Evolutionary conservation across 2,797 vertebrate species (phyloP).

Genomic region (Babyrousa celebensis): DNA sequence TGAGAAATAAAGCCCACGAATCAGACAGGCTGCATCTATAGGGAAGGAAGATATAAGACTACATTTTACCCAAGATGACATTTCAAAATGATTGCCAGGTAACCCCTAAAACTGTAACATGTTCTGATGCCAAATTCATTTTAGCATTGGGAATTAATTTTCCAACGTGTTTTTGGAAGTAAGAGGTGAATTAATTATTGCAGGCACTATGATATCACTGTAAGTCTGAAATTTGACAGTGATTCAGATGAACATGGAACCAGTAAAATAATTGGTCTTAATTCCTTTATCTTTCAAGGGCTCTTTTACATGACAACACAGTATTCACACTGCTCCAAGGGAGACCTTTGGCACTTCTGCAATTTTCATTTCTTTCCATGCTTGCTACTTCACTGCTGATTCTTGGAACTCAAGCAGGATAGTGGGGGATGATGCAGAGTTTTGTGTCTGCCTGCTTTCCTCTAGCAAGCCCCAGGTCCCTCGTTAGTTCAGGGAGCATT

Average conservation of each 20-base stretch:
- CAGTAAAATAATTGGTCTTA: slow-evolving; percentile 87
- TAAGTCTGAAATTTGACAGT: slow-evolving; percentile 81
- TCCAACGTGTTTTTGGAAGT: slow-evolving; percentile 81
- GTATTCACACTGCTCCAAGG: slow-evolving; percentile 89
- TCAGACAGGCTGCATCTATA: background rate
- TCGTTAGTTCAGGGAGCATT: slow-evolving; percentile 84
- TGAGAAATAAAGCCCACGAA: slow-evolving; percentile 60
- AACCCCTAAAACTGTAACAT: slow-evolving; percentile 66
- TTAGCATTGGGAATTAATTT: slow-evolving; percentile 90
- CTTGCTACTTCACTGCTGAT: slow-evolving; percentile 87
- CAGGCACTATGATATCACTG: slow-evolving; percentile 82
- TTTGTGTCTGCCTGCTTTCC: slow-evolving; percentile 83
- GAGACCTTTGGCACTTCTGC: slow-evolving; percentile 91
- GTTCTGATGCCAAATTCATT: slow-evolving; percentile 89
- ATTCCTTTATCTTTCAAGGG: slow-evolving; percentile 88
- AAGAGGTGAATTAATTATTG: slow-evolving; percentile 91
- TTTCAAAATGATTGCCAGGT: slow-evolving; percentile 88
- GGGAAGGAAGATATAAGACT: background rate
- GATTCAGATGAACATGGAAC: slow-evolving; percentile 88
- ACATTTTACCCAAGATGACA: slow-evolving; percentile 68
- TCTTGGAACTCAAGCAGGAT: slow-evolving; percentile 86
- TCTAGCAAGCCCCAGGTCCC: slow-evolving; percentile 84
- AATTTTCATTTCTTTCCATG: slow-evolving; percentile 88
- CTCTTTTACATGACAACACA: slow-evolving; percentile 92
- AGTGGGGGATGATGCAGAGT: slow-evolving; percentile 2